Conservation (phyloP, 1,140 invertebrate genomes). For the Drosophila cardini region DNA sequence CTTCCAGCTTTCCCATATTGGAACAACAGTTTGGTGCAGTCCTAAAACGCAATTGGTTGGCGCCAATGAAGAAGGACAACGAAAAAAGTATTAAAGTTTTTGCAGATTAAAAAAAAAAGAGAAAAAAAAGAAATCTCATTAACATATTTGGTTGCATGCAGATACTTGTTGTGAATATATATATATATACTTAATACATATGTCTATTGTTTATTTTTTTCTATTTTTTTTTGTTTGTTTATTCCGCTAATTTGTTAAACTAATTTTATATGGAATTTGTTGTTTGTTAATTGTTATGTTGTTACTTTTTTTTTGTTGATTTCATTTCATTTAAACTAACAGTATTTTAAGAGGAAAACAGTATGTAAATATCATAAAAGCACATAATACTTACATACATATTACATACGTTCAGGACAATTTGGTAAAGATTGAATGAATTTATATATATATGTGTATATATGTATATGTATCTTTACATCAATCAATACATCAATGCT, state of each 20-base stretch:
- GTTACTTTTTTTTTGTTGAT: constrained; percentile 25
- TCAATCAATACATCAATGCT: constrained; percentile 11
- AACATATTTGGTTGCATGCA: constrained; percentile 33
- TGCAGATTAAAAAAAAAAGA: neutral
- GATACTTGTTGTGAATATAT: constrained; percentile 16
- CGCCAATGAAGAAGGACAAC: neutral
- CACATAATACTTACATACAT: constrained; percentile 24
- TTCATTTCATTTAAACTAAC: constrained; percentile 43
- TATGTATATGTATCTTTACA: constrained; percentile 9
- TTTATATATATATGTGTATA: neutral
- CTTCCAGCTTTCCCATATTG: no score
- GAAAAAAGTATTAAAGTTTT: constrained; percentile 9
- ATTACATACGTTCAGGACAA: constrained; percentile 26
- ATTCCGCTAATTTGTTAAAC: constrained; percentile 13
- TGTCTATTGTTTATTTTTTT: constrained; percentile 1
- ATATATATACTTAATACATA: constrained; percentile 18
- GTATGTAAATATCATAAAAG: constrained; percentile 48
- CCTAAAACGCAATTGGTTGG: no score
- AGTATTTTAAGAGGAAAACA: constrained; percentile 35
- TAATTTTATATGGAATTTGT: constrained; percentile 30
- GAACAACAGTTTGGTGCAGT: neutral
- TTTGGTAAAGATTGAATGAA: constrained; percentile 27
- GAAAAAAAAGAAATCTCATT: constrained; percentile 1
- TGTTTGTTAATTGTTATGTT: constrained; percentile 26
- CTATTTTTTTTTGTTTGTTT: constrained; percentile 3